A percentile compares a stretch with the other conserved stretches of the same genome.
These are phyloP conservation scores for Galerucella nymphaeae DNA, from an alignment of 2,888 invertebrate species.

Conservation along the genomic window DNA sequence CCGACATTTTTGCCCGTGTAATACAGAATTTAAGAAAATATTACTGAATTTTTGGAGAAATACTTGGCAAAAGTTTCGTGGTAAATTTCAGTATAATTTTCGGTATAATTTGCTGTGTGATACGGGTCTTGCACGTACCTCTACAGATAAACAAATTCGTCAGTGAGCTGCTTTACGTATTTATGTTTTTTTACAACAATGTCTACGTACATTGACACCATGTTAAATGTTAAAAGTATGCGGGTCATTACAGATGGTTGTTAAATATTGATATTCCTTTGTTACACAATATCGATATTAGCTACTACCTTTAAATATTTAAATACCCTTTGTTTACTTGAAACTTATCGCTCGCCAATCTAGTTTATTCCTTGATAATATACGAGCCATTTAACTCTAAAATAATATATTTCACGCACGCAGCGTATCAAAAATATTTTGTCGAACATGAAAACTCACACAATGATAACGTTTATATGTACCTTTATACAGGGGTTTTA, in stretches of 20 bases:
- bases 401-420: conserved; percentile 11
- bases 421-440: background rate
- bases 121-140: too few relatives aligned
- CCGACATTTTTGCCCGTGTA: too few relatives aligned
- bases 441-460: conserved; percentile 3
- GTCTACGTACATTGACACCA: conserved; percentile 14
- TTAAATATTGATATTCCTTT: conserved; percentile 19
- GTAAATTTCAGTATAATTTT: too few relatives aligned
- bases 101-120: too few relatives aligned
- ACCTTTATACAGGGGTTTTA: background rate
- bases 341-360: conserved; percentile 14
- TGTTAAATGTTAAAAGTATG: conserved; percentile 17
- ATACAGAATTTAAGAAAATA: too few relatives aligned
- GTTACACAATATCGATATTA: conserved; percentile 21
- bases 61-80: too few relatives aligned
- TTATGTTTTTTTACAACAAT: background rate
- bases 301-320: conserved; percentile 19
- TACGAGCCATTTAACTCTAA: conserved; percentile 11
- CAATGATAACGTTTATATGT: background rate
- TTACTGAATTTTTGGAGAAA: too few relatives aligned
- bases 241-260: conserved; percentile 21
- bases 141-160: background rate
- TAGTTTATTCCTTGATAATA: conserved; percentile 15
- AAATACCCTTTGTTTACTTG: conserved; percentile 19
- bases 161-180: background rate